These are phyloP conservation scores for Macaca fascicularis DNA, from an alignment of 2,113 vertebrate genomes.

Conservation along the genomic window T2T-MFA8v1.1 NC_088384.1:21215001-21215500, in stretches of 20 bases:
- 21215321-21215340: neutral
- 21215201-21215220: neutral
- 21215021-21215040: no score
- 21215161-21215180: neutral
- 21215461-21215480: neutral
- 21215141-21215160: neutral
- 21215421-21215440: neutral
- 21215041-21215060: neutral
- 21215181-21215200: neutral
- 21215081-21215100: neutral
- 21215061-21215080: neutral
- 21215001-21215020: no score
- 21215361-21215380: neutral
- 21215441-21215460: neutral
- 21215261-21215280: neutral
- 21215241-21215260: neutral
- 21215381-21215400: neutral
- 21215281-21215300: fast-evolving
- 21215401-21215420: neutral
- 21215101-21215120: neutral
- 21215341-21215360: neutral
- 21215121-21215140: neutral
- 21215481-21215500: neutral
- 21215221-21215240: neutral
- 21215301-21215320: neutral